A percentile compares a stretch with the other conserved stretches of the same genome.
Conservation (phyloP, 2,113 vertebrate genomes). For the Austrofundulus limnaeus region DNA sequence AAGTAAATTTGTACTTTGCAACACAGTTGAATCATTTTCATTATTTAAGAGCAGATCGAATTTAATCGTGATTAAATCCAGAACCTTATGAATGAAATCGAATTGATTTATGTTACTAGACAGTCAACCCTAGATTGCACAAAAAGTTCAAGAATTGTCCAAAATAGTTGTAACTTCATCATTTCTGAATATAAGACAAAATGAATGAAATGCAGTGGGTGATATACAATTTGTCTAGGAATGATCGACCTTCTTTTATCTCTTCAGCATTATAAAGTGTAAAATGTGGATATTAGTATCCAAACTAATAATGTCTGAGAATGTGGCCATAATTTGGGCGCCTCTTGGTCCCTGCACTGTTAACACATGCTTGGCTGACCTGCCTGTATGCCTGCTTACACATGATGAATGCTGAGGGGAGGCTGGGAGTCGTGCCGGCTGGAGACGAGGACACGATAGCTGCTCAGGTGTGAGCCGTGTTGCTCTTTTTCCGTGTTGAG, state of each 20-base stretch:
- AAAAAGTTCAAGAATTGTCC: no score
- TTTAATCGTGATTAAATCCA: no score
- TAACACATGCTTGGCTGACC: constrained; percentile 39
- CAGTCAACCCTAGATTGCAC: no score
- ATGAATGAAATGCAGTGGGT: background rate
- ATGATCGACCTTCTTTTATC: background rate
- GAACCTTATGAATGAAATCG: no score
- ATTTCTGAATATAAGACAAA: no score
- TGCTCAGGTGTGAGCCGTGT: constrained; percentile 54
- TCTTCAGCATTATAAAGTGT: background rate
- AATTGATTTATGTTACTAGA: no score
- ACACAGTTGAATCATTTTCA: no score
- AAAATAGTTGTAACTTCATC: no score
- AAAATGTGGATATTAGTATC: background rate
- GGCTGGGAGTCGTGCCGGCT: constrained; percentile 29
- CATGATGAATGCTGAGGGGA: constrained; percentile 40
- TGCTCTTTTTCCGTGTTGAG: constrained; percentile 28
- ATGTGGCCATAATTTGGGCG: background rate
- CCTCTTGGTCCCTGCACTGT: constrained; percentile 20
- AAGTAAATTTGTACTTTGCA: no score
- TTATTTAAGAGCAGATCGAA: no score
- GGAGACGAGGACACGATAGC: constrained; percentile 36
- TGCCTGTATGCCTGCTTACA: constrained; percentile 37
- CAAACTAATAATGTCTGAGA: constrained; percentile 2
- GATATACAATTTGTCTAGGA: background rate